Evolutionary conservation across 2,888 invertebrate genomes (phyloP).

Genomic region (Plagodis pulveraria): DNA sequence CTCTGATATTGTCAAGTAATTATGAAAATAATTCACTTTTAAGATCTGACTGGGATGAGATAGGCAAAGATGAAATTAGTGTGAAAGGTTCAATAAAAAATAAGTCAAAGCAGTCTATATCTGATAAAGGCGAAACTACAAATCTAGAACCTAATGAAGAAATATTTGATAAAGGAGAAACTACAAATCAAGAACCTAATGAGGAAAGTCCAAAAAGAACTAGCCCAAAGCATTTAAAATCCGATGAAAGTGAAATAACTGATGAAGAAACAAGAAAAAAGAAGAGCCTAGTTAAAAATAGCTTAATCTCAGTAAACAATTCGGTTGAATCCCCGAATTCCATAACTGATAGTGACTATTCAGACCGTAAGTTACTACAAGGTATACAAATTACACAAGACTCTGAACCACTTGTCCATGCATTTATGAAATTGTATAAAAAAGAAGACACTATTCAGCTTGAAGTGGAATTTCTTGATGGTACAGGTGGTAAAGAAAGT

Average conservation of each 20-base stretch:
- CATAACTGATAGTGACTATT: neutral
- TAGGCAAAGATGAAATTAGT: too few relatives aligned
- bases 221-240: conserved; percentile 1
- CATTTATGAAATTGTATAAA: conserved; percentile 66
- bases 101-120: neutral
- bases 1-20: too few relatives aligned
- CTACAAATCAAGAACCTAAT: neutral
- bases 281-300: neutral
- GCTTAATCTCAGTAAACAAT: neutral
- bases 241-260: neutral
- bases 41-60: too few relatives aligned
- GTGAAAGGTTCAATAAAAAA: too few relatives aligned
- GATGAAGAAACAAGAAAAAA: neutral
- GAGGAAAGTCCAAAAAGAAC: neutral
- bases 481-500: conserved; percentile 86
- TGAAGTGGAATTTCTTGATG: conserved; percentile 86
- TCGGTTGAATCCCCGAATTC: neutral
- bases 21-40: too few relatives aligned
- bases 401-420: conserved; percentile 57
- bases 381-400: conserved; percentile 32
- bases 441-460: conserved; percentile 75
- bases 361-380: conserved; percentile 11
- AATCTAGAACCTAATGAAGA: neutral
- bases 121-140: neutral
- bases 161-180: neutral